Base-by-base conservation (phyloP, 2,797 vertebrate genomes). In the Furcifer pardalis region DNA sequence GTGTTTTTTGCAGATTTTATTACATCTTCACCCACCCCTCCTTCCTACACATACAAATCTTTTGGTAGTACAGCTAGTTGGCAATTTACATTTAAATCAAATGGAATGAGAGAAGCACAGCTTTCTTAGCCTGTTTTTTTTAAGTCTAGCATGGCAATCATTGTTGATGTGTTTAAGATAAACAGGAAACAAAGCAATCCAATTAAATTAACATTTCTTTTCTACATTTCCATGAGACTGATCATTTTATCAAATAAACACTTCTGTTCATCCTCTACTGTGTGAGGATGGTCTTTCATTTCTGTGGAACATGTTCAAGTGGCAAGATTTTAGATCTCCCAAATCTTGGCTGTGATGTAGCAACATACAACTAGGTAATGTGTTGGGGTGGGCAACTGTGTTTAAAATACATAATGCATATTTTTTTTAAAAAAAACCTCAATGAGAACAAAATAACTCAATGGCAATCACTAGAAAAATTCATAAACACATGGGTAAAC, bases 201-300 rank as follows among this genome's bases (percentile, higher is more conserved):
- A 94, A 94, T 95, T 95, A 95, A 94, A 94, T 86, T 86, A 88
- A 90, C 91, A 89, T 92, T 90, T 79, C 60, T 87, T 62, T 89
- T 90, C 82, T 79, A 86, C 35, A 8, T 0, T 92, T 37, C 27
- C 81, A 77, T 65, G 62, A 81, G 86, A 78, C 62, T 81, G 49
- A 71, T 89, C 78, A 83, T 91, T 75, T 89, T 88, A 80, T 88
- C 86, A 87, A 91, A 81, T 81, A 77, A 1, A 2, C 71, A 77
- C 1, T 83, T 82, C 71, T 84, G 63, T 89, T 95, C 87, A 91
- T 92, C 88, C 90, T 84, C 71, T 88, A n/a, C 81, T 42, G 1
- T 49, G 76, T 79, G 78, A 63, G 44, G 60, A 84, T 66, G 30
- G 75, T 27, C 63, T 44, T 91, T 78, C 86, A 88, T 86, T 86